Conservation (phyloP, 1,140 invertebrate genomes). For the Halictus rubicundus region DNA sequence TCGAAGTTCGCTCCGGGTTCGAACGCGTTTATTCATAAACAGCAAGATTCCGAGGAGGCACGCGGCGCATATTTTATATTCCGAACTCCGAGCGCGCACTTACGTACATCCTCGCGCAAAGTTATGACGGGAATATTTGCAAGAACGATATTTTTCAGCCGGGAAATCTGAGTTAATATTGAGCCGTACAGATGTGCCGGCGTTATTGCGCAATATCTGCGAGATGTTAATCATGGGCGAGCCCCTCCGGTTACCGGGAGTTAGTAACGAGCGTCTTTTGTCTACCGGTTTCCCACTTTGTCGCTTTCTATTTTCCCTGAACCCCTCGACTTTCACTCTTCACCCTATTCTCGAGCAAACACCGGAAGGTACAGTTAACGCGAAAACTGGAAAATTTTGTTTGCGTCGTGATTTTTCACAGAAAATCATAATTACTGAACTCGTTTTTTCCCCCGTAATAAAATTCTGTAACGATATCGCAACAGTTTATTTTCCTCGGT, state of each 20-base stretch:
- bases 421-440: too few relatives aligned
- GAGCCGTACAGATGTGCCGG: conserved; percentile 62
- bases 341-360: too few relatives aligned
- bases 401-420: too few relatives aligned
- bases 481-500: too few relatives aligned
- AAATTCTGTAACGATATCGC: too few relatives aligned
- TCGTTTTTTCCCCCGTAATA: too few relatives aligned
- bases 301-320: not conserved
- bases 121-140: conserved; percentile 54
- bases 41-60: not conserved
- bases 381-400: too few relatives aligned
- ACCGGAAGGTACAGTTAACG: too few relatives aligned
- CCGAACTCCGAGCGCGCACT: conserved; percentile 17
- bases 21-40: conserved; percentile 32
- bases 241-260: conserved; percentile 1
- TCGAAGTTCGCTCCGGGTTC: conserved; percentile 3
- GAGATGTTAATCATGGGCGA: conserved; percentile 67
- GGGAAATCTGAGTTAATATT: conserved; percentile 68
- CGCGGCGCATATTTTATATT: conserved; percentile 19
- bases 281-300: not conserved
- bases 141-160: conserved; percentile 53
- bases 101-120: conserved; percentile 18
- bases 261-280: conserved; percentile 4
- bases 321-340: too few relatives aligned
- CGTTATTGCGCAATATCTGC: conserved; percentile 69